Evolutionary conservation across 2,888 invertebrate species (phyloP), one percentile per base, ranked within the genome.

Genomic region (Scaptomyza parva): DNA sequence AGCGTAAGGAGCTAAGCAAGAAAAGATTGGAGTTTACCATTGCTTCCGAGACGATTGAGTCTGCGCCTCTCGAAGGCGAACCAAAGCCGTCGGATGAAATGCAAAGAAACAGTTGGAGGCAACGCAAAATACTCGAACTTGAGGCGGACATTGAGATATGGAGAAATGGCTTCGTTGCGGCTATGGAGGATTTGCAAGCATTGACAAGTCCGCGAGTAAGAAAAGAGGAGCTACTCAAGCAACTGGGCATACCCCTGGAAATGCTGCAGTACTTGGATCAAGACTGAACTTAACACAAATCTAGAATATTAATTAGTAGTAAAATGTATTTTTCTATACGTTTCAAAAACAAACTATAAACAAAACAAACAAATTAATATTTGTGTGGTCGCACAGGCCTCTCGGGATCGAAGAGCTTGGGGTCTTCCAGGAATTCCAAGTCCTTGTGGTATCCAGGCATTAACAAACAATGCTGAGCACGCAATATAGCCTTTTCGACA

Each of bases 361-460:
- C 37, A 37, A 51, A 69, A 66, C 53, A 20, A 78, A 57, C 24
- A 12, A 35, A 11, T 91, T 94, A 96, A 92, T 95, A 96, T 91
- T 95, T 94, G 91, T 97, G 97, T 8, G 95, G 95, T 75, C 96
- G 93, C 39, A 96, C 92, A 5, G 98, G 97, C 76, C 94, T 94
- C 84, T 97, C 96, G 0, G 97, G 96, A 90, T 99, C 96, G 92
- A 97, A 99, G 35, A 99, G 92, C 89, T 95, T 95, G 2, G 99
- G 99, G 92, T 99, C 99, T 66, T 95, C 94, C 5, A 96, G 90
- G 89, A 95, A 99, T 48, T 93, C 93, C 12, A 95, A 93, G 63
- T 96, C 95, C 90, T 98, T 99, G 59, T 95, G 93, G 86, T 95
- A 95, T 55, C 93, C 93, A 0, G 96, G 95, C 98, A 99, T 97